Evolutionary conservation across 2,888 invertebrate species (phyloP), one percentile per base, ranked within the genome.

Genomic region (Dasysyrphus tricinctus): DNA sequence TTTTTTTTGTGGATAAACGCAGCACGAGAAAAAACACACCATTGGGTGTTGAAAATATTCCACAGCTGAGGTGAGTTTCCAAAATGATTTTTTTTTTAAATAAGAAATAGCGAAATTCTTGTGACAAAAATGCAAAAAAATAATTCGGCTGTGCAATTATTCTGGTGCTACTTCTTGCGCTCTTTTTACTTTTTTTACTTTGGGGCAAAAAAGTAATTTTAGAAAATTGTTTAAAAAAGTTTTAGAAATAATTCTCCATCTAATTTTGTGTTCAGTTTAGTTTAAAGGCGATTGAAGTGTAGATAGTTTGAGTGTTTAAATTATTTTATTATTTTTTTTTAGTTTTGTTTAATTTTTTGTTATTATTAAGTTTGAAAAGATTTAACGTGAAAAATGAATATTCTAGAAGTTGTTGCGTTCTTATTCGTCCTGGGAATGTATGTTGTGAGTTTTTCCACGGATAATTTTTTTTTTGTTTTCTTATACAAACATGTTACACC

Each of bases 31-130:
- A 69, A 56, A 73, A 69, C 47, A 67, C 56, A 75, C 67, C 47
- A 61, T 80, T 61, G 67, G 51, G 76, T 77, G 77, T 78, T 81
- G 77, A 85, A 57, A 51, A 44, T 39, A 74, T 76, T 69, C 57
- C 67, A 70, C 61, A 74, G 44, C 74, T 65, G 85, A 78, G 85
- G 85, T 86, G 81, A 86, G 85, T 86, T 86, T 78, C 54, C 16
- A 69, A 65, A 81, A 67, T 54, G 47, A 32, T 14, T 42, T 59
- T 57, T 59, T 49, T 63, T 51, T 37, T 3, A 14, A 47, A 44
- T 24, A 70, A 29, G 44, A 59, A 65, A 80, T 69, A 49, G 37
- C 42, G n/a, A 24, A 47, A 29, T 42, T 14, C 39, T 39, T 54
- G 42, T 42, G 57, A 73, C 37, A 79, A 74, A 78, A 67, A 81